Conservation (phyloP, 2,888 invertebrate species). For the Drosophila demipolita region DNA sequence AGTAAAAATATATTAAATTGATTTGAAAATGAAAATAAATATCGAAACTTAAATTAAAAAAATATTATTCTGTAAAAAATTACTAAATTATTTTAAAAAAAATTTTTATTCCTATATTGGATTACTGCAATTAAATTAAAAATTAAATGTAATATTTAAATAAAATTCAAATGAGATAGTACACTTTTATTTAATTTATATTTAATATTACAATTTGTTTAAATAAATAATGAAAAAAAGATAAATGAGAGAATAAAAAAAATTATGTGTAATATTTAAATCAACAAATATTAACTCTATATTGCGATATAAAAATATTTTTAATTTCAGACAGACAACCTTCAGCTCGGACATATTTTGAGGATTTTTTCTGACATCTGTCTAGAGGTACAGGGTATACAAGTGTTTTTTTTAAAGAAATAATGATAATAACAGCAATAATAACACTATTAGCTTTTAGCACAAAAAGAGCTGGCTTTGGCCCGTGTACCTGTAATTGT, state of each 20-base stretch:
- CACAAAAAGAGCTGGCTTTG: constrained; percentile 7
- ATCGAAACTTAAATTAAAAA: neutral
- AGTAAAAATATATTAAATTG: neutral
- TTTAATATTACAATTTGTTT: neutral
- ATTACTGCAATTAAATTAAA: too few species aligned
- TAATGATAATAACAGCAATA: constrained; percentile 8
- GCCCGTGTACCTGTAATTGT: constrained; percentile 96
- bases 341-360: neutral
- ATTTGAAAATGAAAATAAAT: neutral
- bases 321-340: neutral
- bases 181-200: neutral
- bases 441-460: constrained; percentile 10
- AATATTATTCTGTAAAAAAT: too few species aligned
- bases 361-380: neutral
- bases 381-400: constrained; percentile 5
- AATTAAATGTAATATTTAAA: too few species aligned
- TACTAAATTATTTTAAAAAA: neutral
- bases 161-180: too few species aligned
- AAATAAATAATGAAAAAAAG: neutral
- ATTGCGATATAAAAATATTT: neutral
- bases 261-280: neutral
- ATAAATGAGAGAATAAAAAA: neutral
- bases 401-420: neutral
- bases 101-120: too few species aligned
- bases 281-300: neutral